Evolutionary conservation across 2,797 vertebrate species (phyloP), one percentile per base, ranked within the genome.

Genomic region (Corythornis leucogaster): DNA sequence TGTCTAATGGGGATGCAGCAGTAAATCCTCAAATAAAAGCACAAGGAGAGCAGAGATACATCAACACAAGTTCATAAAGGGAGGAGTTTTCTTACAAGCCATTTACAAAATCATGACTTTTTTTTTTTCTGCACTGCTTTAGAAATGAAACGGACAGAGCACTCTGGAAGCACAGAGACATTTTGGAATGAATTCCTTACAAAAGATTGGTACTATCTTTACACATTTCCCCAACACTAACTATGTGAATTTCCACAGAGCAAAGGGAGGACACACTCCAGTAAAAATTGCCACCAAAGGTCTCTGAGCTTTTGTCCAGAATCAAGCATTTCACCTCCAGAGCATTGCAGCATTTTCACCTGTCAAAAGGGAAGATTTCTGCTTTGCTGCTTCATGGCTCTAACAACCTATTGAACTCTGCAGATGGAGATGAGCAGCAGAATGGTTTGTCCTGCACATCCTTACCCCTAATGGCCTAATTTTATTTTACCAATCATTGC

Each of bases 181-280:
- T 26, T 30, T 38, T 26, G 33, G 43, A 85, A 69, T 10, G 53
- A 9, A 11, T 55, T 61, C 38, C 40, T 28, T 45, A 43, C 12
- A 42, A 12, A 25, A n/a, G 33, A 17, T 19, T 33, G 30, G 19
- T 40, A 33, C 21, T 15, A 26, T 9, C 1, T 6, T 51, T 51
- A 26, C 10, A 0, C 28, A 2, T 48, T 71, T 57, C 10, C 45
- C 54, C 21, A 19, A 0, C 26, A 4, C 3, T 14, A 4, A 6
- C 42, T 28, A 2, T 5, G 40, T 14, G 62, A n/a, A 38, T 63
- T 67, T 31, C 24, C 21, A 15, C 16, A 31, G 62, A 28, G 33
- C 15, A 18, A 54, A 33, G 28, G 53, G 40, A 43, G 19, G 7
- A 12, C 15, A 3, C 4, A 1, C 11, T 62, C 3, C 4, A 3